These are phyloP conservation scores for Siniperca undulata DNA, from an alignment of 2,797 vertebrate species.

Conservation along the genomic window DNA sequence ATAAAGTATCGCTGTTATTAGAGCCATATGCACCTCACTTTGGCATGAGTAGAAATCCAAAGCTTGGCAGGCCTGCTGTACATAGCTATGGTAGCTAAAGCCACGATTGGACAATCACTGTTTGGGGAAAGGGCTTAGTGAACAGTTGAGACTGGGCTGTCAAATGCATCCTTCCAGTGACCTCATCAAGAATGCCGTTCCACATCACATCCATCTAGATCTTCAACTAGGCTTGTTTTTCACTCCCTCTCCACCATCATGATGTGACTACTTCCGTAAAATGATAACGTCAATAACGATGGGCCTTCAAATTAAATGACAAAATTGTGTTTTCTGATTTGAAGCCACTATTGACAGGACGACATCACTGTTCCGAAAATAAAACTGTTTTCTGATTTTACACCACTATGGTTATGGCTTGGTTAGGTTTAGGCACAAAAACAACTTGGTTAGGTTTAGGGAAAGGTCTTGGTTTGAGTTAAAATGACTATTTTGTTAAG, in stretches of 20 bases:
- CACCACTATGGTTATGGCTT: background rate
- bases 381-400: slow-evolving; percentile 8
- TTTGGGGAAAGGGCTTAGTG: background rate
- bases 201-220: background rate
- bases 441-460: background rate
- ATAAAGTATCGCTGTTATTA: background rate
- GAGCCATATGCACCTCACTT: background rate
- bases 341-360: background rate
- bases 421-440: slow-evolving; percentile 1
- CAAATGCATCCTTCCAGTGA: background rate
- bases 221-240: background rate
- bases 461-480: background rate
- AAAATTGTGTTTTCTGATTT: background rate
- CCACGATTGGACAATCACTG: background rate
- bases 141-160: background rate
- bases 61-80: background rate
- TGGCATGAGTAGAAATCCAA: background rate
- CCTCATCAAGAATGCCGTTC: background rate
- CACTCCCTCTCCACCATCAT: background rate
- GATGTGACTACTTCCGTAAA: background rate
- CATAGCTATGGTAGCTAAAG: no score
- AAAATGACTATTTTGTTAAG: background rate
- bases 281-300: background rate
- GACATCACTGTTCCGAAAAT: background rate
- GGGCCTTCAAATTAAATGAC: background rate